phyloP scores from a whole-genome alignment of 2,113 vertebrate genomes.

The Serilophus lunatus region DNA sequence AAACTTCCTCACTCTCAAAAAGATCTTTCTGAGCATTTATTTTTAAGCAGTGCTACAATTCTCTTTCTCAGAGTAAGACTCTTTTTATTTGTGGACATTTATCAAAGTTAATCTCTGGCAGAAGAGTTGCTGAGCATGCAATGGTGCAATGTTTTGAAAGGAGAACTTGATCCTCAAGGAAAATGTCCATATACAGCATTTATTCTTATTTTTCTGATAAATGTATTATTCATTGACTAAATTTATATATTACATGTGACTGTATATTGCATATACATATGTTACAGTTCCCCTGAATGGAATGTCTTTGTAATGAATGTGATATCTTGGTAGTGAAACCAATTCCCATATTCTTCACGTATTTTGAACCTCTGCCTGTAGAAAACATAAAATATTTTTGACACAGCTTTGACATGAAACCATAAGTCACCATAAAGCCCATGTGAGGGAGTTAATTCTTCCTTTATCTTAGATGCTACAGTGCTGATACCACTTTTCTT shows the following conservation, averaged over 20 bases:
- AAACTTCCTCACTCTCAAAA: not conserved
- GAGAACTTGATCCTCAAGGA: not conserved
- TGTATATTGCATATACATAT: not conserved
- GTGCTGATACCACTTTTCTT: rapidly evolving
- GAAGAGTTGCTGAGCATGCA: not conserved
- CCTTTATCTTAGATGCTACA: not conserved
- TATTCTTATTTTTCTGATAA: not conserved
- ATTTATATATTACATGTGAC: not conserved
- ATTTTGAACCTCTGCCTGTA: not conserved
- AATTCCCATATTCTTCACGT: not conserved
- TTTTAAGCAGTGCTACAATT: not conserved
- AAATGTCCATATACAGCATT: not conserved
- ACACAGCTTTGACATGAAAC: not conserved
- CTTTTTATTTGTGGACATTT: not conserved
- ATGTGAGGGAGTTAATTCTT: not conserved
- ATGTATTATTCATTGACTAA: not conserved
- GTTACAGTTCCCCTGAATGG: not conserved
- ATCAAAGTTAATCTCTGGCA: not conserved
- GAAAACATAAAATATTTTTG: not conserved
- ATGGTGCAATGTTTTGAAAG: not conserved
- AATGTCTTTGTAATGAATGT: not conserved
- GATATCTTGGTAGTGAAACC: not conserved
- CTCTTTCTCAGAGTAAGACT: not conserved
- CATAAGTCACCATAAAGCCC: not conserved
- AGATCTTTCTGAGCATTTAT: not conserved